phyloP scores from a whole-genome alignment of 2,797 vertebrate genomes.

The Bradypodion pumilum region DNA sequence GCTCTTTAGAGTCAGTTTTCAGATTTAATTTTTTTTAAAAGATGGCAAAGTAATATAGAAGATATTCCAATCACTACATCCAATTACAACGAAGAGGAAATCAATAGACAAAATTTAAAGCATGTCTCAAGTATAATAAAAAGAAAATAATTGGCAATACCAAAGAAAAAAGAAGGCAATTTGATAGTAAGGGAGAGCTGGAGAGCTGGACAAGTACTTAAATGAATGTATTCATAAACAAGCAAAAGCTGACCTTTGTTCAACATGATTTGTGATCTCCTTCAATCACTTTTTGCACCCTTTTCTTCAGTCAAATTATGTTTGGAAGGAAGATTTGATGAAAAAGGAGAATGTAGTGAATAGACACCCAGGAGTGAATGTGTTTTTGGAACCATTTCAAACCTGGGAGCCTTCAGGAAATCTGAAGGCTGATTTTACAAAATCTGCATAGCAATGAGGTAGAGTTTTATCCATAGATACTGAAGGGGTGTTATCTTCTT shows the following conservation, averaged over 20 bases:
- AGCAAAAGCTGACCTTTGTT: slow-evolving; percentile 30
- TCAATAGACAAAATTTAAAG: slow-evolving; percentile 1
- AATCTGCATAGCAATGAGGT: neutral
- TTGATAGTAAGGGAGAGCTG: neutral
- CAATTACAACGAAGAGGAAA: slow-evolving; percentile 36
- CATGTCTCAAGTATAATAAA: slow-evolving; percentile 4
- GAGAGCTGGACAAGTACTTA: slow-evolving; percentile 28
- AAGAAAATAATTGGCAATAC: slow-evolving; percentile 34
- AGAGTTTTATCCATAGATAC: neutral
- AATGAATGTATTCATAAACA: slow-evolving; percentile 14
- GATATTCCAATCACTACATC: slow-evolving; percentile 22
- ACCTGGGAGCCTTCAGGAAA: neutral
- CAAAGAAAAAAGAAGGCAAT: neutral
- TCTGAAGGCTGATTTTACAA: neutral
- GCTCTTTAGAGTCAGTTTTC: neutral
- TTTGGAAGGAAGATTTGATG: neutral
- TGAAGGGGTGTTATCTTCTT: no score
- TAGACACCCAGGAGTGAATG: neutral
- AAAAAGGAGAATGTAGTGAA: neutral
- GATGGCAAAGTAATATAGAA: slow-evolving; percentile 7
- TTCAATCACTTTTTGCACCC: slow-evolving; percentile 35
- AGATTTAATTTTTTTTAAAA: slow-evolving; percentile 48
- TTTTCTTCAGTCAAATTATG: slow-evolving; percentile 3
- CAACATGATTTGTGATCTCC: slow-evolving; percentile 31
- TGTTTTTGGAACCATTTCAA: neutral